Conservation (phyloP, 2,113 vertebrate species). For the Sisor rabdophorus region DNA sequence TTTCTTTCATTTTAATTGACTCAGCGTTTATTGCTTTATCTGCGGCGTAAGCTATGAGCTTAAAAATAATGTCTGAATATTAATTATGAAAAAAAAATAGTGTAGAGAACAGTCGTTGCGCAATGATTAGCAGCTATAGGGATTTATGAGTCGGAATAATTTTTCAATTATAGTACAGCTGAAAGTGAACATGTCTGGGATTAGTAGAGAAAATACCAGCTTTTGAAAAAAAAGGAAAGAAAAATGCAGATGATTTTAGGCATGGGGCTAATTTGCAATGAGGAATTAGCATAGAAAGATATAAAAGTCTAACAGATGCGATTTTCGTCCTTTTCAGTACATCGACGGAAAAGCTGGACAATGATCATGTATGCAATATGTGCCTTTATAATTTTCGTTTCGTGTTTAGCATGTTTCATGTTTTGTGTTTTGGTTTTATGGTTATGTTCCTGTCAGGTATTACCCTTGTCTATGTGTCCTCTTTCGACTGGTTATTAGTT, state of each 20-base stretch:
- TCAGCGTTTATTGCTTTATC: constrained; percentile 45
- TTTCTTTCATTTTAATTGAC: constrained; percentile 46
- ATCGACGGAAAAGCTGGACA: no score
- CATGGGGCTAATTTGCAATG: no score
- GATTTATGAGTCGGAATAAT: constrained; percentile 33
- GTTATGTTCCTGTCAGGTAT: no score
- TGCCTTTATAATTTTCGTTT: no score
- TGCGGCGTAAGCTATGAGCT: constrained; percentile 19
- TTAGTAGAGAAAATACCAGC: constrained; percentile 20
- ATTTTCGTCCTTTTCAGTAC: no score
- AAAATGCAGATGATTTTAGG: no score
- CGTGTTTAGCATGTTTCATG: no score
- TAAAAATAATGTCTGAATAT: constrained; percentile 37
- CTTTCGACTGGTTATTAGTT: no score
- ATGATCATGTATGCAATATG: no score
- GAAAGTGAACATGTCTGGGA: constrained; percentile 20
- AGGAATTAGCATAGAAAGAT: no score
- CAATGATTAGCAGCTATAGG: constrained; percentile 31
- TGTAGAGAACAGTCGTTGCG: constrained; percentile 1
- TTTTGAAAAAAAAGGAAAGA: constrained; percentile 15
- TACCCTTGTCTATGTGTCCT: no score
- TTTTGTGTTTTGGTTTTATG: no score
- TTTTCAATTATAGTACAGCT: constrained; percentile 33
- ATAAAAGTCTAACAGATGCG: not conserved
- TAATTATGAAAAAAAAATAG: constrained; percentile 30